phyloP scores from a whole-genome alignment of 37 sponge, comb jelly and placozoan species.

The Dysidea cf. avara region DNA sequence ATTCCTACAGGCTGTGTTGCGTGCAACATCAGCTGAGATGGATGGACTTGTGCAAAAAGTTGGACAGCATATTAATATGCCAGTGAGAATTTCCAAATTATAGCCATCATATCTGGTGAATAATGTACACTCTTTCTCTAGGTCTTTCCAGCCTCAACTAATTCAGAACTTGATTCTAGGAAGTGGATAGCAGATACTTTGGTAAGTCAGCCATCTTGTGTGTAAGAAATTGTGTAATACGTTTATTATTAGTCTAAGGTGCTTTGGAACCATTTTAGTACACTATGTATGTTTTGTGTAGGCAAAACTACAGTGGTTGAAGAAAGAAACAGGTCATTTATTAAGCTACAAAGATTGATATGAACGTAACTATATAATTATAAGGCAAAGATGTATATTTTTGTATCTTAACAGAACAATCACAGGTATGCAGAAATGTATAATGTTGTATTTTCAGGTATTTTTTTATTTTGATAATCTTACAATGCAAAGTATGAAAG shows the following conservation, averaged over 20 bases:
- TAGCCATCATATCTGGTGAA: too few species aligned
- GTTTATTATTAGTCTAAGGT: too few species aligned
- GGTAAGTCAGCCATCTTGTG: slow-evolving; percentile 10
- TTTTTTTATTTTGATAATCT: too few species aligned
- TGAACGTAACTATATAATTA: too few species aligned
- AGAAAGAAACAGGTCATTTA: slow-evolving; percentile 22
- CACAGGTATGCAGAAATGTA: too few species aligned
- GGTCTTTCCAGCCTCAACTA: slow-evolving; percentile 19
- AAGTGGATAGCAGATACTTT: slow-evolving; percentile 34
- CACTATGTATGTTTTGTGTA: background rate
- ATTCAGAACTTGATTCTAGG: slow-evolving; percentile 15
- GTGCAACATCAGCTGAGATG: slow-evolving; percentile 8
- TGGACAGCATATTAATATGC: slow-evolving; percentile 1
- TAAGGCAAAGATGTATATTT: too few species aligned
- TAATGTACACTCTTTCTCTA: slow-evolving; percentile 8
- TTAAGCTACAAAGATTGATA: background rate
- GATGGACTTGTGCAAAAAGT: slow-evolving; percentile 25
- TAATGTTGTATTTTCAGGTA: too few species aligned
- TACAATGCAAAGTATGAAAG: too few species aligned
- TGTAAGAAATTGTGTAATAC: too few species aligned
- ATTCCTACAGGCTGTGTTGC: slow-evolving; percentile 1
- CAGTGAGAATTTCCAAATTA: slow-evolving; percentile 21
- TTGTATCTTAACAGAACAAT: too few species aligned
- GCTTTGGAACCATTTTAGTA: too few species aligned
- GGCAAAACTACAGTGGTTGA: slow-evolving; percentile 40